Evolutionary conservation across 2,888 invertebrate species (phyloP).

Genomic region (Drosophila heteroneura): DNA sequence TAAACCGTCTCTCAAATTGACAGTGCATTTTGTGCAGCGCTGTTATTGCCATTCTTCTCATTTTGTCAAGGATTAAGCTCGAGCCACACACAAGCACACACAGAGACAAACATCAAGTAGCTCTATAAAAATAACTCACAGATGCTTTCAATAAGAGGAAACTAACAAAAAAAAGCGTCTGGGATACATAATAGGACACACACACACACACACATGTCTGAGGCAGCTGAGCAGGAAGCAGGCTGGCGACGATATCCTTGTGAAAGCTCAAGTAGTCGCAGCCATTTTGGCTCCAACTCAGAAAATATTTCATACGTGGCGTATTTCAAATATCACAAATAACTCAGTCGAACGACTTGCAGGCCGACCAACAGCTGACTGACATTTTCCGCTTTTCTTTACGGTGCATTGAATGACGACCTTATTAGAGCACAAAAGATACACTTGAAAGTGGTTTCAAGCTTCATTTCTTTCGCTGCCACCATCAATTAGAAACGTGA

Average conservation of each 20-base stretch:
- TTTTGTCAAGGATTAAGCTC: constrained; percentile 25
- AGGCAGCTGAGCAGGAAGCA: constrained; percentile 17
- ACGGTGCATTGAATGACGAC: constrained; percentile 36
- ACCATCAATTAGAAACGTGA: constrained; percentile 9
- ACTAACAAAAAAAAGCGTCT: constrained; percentile 20
- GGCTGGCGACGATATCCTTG: constrained; percentile 36
- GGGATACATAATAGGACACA: constrained; percentile 38
- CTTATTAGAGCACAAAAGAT: constrained; percentile 29
- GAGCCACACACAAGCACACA: constrained; percentile 2
- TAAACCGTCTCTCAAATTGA: constrained; percentile 54
- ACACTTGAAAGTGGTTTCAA: constrained; percentile 5
- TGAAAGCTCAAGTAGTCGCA: constrained; percentile 62
- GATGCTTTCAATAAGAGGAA: constrained; percentile 61
- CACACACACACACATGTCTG: constrained; percentile 23
- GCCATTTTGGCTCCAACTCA: constrained; percentile 53
- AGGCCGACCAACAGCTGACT: constrained; percentile 25
- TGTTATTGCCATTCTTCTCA: constrained; percentile 16
- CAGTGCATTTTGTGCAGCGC: constrained; percentile 60
- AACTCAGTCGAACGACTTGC: constrained; percentile 25
- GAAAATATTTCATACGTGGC: constrained; percentile 77
- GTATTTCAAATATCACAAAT: constrained; percentile 68
- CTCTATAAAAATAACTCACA: constrained; percentile 77
- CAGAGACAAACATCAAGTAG: constrained; percentile 55
- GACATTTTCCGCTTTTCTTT: constrained; percentile 16
- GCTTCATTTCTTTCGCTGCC: constrained; percentile 2